These are phyloP conservation scores for Malurus leucopterus DNA, from an alignment of 2,797 vertebrate species.

Conservation along the genomic window DNA sequence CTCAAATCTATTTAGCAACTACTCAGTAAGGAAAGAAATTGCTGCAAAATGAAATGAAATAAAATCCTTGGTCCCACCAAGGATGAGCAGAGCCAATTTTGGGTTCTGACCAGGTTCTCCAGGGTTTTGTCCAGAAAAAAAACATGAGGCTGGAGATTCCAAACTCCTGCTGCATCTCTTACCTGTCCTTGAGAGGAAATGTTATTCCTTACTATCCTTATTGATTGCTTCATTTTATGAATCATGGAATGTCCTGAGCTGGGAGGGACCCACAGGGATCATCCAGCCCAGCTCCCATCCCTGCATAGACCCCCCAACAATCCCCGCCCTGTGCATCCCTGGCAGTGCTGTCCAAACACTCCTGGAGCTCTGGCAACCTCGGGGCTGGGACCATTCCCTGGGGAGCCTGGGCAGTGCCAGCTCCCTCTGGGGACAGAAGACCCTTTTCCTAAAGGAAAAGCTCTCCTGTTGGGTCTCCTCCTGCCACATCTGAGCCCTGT, in stretches of 20 bases:
- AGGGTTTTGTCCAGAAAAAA: neutral
- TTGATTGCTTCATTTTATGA: neutral
- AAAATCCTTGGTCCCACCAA: neutral
- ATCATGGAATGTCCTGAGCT: neutral
- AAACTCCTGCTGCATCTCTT: neutral
- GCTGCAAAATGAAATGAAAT: neutral
- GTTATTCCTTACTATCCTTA: neutral
- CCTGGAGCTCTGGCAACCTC: neutral
- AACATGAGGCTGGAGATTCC: fast-evolving
- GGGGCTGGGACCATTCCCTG: neutral
- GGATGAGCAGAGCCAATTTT: neutral
- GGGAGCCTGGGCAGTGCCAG: neutral
- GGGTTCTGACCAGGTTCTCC: neutral
- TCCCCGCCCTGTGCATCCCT: neutral
- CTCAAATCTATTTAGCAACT: neutral
- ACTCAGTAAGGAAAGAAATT: neutral
- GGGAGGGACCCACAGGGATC: neutral
- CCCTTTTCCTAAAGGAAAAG: neutral
- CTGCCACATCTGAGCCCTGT: neutral
- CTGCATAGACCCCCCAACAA: neutral
- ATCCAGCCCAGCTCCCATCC: neutral
- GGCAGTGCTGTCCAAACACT: neutral
- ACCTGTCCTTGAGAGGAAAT: neutral
- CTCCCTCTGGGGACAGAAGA: neutral
- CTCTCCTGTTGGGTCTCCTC: neutral